These are phyloP conservation scores for Girardinichthys multiradiatus DNA, from an alignment of 2,113 vertebrate species.

Conservation along the genomic window DNA sequence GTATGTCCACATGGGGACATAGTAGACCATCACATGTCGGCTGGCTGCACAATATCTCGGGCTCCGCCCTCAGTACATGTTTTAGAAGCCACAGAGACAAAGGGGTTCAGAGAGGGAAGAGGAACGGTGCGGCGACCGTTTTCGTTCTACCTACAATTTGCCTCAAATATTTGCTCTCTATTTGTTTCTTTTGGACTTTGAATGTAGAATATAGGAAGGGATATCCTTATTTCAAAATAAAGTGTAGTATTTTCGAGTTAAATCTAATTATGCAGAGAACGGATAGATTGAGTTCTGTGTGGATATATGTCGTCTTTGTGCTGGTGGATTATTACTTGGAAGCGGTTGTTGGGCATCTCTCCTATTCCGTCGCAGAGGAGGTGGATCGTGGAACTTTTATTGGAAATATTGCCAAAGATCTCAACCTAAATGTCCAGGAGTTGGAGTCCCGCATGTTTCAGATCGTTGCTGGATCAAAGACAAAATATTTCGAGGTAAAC, in stretches of 20 bases:
- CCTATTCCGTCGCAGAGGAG: conserved; percentile 70
- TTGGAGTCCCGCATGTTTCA: conserved; percentile 63
- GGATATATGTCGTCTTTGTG: conserved; percentile 25
- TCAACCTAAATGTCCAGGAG: conserved; percentile 58
- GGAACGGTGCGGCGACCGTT: not conserved
- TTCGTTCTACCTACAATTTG: not conserved
- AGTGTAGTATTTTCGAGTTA: too few relatives aligned
- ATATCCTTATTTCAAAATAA: too few relatives aligned
- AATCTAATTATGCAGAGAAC: conserved; percentile 6
- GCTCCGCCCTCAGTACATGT: conserved; percentile 52
- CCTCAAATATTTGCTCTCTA: too few relatives aligned
- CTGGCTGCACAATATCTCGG: not conserved
- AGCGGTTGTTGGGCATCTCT: conserved; percentile 46
- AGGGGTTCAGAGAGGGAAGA: not conserved
- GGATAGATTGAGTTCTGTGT: conserved; percentile 4
- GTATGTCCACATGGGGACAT: conserved; percentile 57
- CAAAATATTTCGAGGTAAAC: conserved; percentile 70
- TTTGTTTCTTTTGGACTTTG: too few relatives aligned
- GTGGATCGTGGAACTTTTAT: conserved; percentile 59
- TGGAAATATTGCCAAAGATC: conserved; percentile 71
- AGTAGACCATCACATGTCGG: conserved; percentile 37
- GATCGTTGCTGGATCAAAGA: conserved; percentile 56
- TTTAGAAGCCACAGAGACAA: conserved; percentile 6
- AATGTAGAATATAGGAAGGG: too few relatives aligned
- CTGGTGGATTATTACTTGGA: conserved; percentile 58